phyloP scores from a whole-genome alignment of 2,888 invertebrate species.

The Troglohyphantes excavatus region DNA sequence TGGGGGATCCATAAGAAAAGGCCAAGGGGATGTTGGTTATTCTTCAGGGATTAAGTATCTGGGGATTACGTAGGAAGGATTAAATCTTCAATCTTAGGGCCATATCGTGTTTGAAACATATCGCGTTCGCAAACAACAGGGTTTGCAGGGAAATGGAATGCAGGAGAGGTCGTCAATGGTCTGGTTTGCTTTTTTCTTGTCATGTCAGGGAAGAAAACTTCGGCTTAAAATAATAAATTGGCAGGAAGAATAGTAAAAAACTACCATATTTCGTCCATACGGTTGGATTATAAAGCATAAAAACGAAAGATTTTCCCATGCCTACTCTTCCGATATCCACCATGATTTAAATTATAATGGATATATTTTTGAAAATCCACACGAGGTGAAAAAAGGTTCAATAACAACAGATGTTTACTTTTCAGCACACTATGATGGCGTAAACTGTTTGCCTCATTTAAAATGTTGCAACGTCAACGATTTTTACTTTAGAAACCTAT shows the following conservation, averaged over 20 bases:
- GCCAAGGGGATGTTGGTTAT: background rate
- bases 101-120: constrained; percentile 27
- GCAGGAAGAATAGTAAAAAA: background rate
- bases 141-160: background rate
- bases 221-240: constrained; percentile 9
- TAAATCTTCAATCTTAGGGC: background rate
- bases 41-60: constrained; percentile 50
- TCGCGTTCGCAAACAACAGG: background rate
- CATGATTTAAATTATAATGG: too few species aligned
- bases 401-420: background rate
- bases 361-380: too few species aligned
- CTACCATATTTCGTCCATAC: background rate
- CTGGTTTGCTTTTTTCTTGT: background rate
- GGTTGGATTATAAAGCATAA: background rate
- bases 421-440: too few species aligned
- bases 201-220: background rate
- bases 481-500: too few species aligned
- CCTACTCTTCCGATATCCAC: too few species aligned
- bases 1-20: constrained; percentile 22
- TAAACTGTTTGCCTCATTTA: too few species aligned
- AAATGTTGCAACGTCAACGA: too few species aligned
- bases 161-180: constrained; percentile 3
- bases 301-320: background rate
- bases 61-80: constrained; percentile 53
- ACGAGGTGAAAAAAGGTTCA: background rate